A percentile compares a stretch with the other conserved stretches of the same genome.
phyloP scores from a whole-genome alignment of 2,888 invertebrate genomes.

The Seira musarum region DNA sequence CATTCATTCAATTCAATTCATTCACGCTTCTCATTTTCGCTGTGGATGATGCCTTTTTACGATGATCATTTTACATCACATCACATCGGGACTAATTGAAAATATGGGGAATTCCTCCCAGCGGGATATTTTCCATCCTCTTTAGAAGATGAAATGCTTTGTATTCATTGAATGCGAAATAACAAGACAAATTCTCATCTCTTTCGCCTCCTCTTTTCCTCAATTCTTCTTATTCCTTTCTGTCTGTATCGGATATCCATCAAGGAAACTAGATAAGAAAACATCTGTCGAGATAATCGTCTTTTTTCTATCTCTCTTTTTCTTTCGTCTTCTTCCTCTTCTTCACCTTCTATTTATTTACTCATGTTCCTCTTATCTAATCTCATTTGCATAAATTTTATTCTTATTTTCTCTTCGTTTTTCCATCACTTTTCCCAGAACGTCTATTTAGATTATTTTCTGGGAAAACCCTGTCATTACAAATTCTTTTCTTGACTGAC shows the following conservation, averaged over 20 bases:
- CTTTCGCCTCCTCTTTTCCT: too few species aligned
- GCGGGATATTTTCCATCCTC: constrained; percentile 14
- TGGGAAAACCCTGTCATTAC: constrained; percentile 28
- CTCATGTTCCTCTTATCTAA: too few species aligned
- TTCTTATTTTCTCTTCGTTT: too few species aligned
- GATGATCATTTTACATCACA: constrained; percentile 20
- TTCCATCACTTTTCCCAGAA: background rate
- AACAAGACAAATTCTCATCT: background rate
- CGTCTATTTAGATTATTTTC: constrained; percentile 1
- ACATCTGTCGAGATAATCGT: constrained; percentile 14
- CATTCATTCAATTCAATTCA: constrained; percentile 22
- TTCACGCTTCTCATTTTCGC: constrained; percentile 3
- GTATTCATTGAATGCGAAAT: background rate
- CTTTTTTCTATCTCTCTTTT: background rate
- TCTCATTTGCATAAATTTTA: too few species aligned
- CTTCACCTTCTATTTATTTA: background rate
- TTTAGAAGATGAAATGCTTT: background rate
- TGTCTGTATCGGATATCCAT: constrained; percentile 5
- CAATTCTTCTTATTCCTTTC: too few species aligned
- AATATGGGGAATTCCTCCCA: constrained; percentile 17
- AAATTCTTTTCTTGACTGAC: constrained; percentile 9
- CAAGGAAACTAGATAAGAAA: constrained; percentile 8
- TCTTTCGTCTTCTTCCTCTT: background rate
- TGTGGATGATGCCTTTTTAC: background rate
- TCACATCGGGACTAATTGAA: constrained; percentile 9